phyloP scores from a whole-genome alignment of 2,888 invertebrate genomes.

The Tiphia femorata region DNA sequence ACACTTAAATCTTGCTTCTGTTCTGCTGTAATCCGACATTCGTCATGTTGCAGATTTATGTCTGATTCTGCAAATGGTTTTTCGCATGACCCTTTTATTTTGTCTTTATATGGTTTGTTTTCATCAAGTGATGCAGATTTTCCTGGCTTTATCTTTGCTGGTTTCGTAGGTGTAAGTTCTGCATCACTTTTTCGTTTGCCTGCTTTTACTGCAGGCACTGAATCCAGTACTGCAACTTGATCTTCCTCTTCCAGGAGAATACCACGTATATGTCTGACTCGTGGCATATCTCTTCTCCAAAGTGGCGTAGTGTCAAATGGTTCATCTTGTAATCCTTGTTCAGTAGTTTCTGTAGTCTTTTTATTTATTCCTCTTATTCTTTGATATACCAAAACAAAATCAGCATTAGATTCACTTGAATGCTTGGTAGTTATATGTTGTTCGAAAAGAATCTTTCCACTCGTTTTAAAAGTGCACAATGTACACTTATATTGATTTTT shows the following conservation, averaged over 20 bases:
- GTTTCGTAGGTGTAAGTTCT: slow-evolving; percentile 32
- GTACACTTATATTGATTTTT: slow-evolving; percentile 80
- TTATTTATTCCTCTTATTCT: slow-evolving; percentile 63
- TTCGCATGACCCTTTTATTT: slow-evolving; percentile 32
- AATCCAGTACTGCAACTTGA: slow-evolving; percentile 43
- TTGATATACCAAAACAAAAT: slow-evolving; percentile 70
- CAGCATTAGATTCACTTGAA: slow-evolving; percentile 62
- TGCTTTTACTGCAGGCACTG: slow-evolving; percentile 37
- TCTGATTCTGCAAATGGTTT: slow-evolving; percentile 24
- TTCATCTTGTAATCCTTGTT: slow-evolving; percentile 50
- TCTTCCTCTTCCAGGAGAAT: slow-evolving; percentile 73
- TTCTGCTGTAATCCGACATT: background rate
- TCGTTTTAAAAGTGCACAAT: slow-evolving; percentile 74
- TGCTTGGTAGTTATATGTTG: slow-evolving; percentile 76
- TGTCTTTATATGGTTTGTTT: slow-evolving; percentile 32
- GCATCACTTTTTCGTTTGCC: slow-evolving; percentile 49
- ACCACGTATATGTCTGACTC: slow-evolving; percentile 74
- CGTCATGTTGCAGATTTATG: background rate
- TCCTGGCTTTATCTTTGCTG: slow-evolving; percentile 43
- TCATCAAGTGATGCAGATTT: slow-evolving; percentile 50
- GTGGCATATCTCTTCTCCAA: slow-evolving; percentile 74
- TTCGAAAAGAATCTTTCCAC: slow-evolving; percentile 72
- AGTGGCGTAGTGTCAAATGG: slow-evolving; percentile 73
- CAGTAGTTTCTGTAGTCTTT: slow-evolving; percentile 51
- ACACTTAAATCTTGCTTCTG: background rate